A percentile compares a stretch with the other conserved stretches of the same genome.
phyloP scores from a whole-genome alignment of 2,888 invertebrate genomes.

The Muschampia staudingeri region DNA sequence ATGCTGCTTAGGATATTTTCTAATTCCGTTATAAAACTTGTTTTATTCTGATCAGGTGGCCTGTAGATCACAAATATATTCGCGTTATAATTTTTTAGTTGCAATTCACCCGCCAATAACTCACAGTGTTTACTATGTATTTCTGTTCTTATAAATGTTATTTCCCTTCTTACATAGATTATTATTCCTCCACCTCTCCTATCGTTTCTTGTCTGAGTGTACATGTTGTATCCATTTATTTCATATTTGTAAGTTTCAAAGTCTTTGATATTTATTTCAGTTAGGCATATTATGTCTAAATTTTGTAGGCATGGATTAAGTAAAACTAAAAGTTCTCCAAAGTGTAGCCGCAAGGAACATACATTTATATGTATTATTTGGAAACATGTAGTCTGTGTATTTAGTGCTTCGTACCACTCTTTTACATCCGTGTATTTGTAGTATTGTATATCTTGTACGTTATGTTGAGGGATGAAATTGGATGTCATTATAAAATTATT shows the following conservation, averaged over 20 bases:
- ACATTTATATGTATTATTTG: conserved; percentile 42
- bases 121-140: neutral
- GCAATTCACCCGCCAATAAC: neutral
- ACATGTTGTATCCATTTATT: conserved; percentile 10
- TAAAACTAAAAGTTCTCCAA: neutral
- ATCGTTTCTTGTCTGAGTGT: neutral
- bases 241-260: neutral
- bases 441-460: conserved; percentile 9
- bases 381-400: neutral
- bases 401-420: neutral
- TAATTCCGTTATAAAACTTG: conserved; percentile 5
- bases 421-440: neutral
- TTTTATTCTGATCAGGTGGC: neutral
- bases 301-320: neutral
- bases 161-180: neutral
- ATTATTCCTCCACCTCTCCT: conserved; percentile 23
- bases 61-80: conserved; percentile 21
- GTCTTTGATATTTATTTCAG: conserved; percentile 14
- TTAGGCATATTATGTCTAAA: conserved; percentile 14
- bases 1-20: neutral
- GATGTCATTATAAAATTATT: neutral
- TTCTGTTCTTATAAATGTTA: neutral
- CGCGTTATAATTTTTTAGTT: neutral
- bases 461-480: neutral
- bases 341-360: conserved; percentile 30